phyloP scores from a whole-genome alignment of 1,140 invertebrate species.

The Cataglyphis hispanica region DNA sequence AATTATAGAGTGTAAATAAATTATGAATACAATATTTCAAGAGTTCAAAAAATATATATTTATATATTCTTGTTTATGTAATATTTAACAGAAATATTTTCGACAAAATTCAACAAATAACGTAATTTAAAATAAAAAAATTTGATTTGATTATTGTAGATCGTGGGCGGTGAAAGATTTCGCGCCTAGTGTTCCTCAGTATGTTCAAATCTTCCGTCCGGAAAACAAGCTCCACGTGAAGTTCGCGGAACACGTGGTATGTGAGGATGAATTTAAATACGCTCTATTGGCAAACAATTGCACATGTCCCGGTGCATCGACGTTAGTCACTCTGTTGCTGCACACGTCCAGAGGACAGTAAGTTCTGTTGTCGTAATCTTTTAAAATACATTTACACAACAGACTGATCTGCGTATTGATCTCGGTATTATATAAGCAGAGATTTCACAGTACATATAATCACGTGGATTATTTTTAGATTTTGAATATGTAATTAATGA shows the following conservation, averaged over 20 bases:
- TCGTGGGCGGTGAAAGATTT: conserved; percentile 99
- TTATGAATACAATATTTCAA: no score
- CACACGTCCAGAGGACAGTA: conserved; percentile 98
- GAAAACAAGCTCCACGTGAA: conserved; percentile 99
- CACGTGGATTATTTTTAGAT: not conserved
- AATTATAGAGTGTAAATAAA: no score
- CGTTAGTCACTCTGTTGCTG: conserved; percentile 96
- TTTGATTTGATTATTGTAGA: conserved; percentile 77
- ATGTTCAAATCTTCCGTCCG: conserved; percentile 98
- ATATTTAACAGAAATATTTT: not conserved
- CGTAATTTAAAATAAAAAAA: not conserved
- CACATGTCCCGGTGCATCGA: conserved; percentile 98
- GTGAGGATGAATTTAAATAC: conserved; percentile 99
- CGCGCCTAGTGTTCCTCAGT: conserved; percentile 97
- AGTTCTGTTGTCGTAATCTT: conserved; percentile 84
- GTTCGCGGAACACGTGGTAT: conserved; percentile 99
- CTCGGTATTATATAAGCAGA: not conserved
- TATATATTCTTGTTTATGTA: not conserved
- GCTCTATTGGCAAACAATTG: conserved; percentile 98
- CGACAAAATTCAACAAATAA: not conserved
- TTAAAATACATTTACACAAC: not conserved
- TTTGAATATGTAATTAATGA: not conserved
- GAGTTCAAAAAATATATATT: not conserved
- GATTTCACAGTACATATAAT: not conserved
- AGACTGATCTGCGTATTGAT: not conserved